Evolutionary conservation across 2,113 vertebrate genomes (phyloP).

Genomic region (Panthera leo): DNA sequence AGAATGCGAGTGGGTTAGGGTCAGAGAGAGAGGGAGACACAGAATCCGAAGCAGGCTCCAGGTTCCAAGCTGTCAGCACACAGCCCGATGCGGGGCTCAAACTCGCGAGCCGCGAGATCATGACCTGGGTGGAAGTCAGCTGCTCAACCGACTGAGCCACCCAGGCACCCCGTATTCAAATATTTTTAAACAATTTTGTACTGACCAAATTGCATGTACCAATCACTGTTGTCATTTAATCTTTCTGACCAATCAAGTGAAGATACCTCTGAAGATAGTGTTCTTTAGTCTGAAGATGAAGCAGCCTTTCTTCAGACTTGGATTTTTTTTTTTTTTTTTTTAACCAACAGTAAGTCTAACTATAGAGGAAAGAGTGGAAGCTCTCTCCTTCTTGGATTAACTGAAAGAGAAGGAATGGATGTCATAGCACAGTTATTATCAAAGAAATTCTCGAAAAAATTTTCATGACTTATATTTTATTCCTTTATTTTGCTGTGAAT

Average conservation of each 20-base stretch:
- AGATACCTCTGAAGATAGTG: neutral
- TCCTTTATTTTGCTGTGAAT: neutral
- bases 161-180: neutral
- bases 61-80: too few species aligned
- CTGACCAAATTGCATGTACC: neutral
- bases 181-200: neutral
- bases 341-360: neutral
- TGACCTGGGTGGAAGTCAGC: neutral
- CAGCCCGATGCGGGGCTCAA: too few species aligned
- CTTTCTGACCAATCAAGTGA: neutral
- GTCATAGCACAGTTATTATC: neutral
- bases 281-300: neutral
- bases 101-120: neutral
- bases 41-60: too few species aligned
- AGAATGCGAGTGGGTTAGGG: too few species aligned
- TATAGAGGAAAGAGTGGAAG: neutral
- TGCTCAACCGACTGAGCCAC: neutral
- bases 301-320: neutral
- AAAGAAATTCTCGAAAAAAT: neutral
- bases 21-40: too few species aligned
- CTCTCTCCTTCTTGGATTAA: neutral
- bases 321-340: neutral
- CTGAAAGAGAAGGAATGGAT: neutral
- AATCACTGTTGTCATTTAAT: neutral
- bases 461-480: neutral